Conservation (phyloP, 2,797 vertebrate species). For the Pipistrellus kuhlii region DNA sequence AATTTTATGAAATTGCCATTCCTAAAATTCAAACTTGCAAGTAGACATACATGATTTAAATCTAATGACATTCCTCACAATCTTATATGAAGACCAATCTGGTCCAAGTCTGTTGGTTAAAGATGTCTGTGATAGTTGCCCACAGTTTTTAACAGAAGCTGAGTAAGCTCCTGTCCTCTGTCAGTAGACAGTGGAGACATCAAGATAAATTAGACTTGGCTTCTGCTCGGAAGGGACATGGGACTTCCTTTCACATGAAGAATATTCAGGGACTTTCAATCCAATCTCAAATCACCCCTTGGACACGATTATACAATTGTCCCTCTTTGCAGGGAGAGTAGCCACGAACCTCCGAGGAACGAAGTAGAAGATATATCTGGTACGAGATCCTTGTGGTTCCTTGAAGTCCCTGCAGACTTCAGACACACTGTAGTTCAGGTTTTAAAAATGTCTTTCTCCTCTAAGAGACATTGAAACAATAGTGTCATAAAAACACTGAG, state of each 20-base stretch:
- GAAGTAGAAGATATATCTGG: neutral
- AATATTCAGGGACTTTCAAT: conserved; percentile 13
- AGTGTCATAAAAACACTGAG: neutral
- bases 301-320: conserved; percentile 23
- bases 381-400: neutral
- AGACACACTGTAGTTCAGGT: neutral
- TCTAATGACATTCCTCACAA: neutral
- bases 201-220: conserved; percentile 16
- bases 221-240: neutral
- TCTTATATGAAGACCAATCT: neutral
- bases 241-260: conserved; percentile 31
- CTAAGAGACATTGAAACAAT: conserved; percentile 23
- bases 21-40: neutral
- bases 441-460: conserved; percentile 41
- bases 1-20: neutral
- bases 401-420: neutral
- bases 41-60: neutral
- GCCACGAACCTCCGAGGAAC: neutral
- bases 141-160: conserved; percentile 21
- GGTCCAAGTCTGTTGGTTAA: neutral
- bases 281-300: conserved; percentile 36
- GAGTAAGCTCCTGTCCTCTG: neutral
- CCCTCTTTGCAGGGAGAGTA: neutral
- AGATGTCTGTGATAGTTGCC: neutral
- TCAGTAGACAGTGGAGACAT: neutral